Evolutionary conservation across 92 coral and sea anemone genomes (phyloP).

Genomic region (Pocillopora grandis): DNA sequence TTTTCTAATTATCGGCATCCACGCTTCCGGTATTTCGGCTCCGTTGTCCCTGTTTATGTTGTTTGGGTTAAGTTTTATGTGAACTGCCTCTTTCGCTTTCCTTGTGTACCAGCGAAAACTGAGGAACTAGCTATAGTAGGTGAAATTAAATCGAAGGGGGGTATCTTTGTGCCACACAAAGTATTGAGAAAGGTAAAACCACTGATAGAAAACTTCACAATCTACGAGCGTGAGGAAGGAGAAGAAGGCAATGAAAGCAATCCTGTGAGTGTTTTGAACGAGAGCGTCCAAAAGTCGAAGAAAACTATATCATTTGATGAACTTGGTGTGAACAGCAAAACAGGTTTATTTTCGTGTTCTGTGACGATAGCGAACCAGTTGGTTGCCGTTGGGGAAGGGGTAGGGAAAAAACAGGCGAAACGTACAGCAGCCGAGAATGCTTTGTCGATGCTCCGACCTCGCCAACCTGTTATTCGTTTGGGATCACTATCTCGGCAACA

Average conservation of each 20-base stretch:
- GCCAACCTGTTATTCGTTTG: slow-evolving; percentile 74
- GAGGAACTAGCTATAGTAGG: slow-evolving; percentile 64
- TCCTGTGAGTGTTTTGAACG: slow-evolving; percentile 70
- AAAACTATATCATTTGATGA: slow-evolving; percentile 74
- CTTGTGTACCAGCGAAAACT: slow-evolving; percentile 52
- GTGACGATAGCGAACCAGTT: slow-evolving; percentile 61
- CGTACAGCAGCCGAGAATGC: slow-evolving; percentile 82
- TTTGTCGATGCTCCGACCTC: slow-evolving; percentile 68
- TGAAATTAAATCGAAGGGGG: slow-evolving; percentile 71
- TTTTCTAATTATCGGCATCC: too few relatives aligned
- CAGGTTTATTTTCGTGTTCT: slow-evolving; percentile 58
- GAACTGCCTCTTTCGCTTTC: too few relatives aligned
- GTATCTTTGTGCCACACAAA: slow-evolving; percentile 20
- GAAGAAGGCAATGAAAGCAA: slow-evolving; percentile 32
- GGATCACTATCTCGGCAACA: slow-evolving; percentile 42
- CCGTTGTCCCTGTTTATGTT: too few relatives aligned
- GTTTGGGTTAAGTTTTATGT: too few relatives aligned
- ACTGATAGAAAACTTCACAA: slow-evolving; percentile 60
- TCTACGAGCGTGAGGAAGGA: slow-evolving; percentile 65
- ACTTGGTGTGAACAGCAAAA: slow-evolving; percentile 27
- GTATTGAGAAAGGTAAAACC: slow-evolving; percentile 14
- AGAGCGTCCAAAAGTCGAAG: slow-evolving; percentile 81
- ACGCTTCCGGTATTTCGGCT: too few relatives aligned
- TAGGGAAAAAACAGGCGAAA: slow-evolving; percentile 77
- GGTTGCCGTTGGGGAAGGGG: slow-evolving; percentile 78